Percentiles rank a stretch among this genome's conserved stretches.
phyloP scores from a whole-genome alignment of 2,797 vertebrate species.

The Melanotaenia pygmaea region DNA sequence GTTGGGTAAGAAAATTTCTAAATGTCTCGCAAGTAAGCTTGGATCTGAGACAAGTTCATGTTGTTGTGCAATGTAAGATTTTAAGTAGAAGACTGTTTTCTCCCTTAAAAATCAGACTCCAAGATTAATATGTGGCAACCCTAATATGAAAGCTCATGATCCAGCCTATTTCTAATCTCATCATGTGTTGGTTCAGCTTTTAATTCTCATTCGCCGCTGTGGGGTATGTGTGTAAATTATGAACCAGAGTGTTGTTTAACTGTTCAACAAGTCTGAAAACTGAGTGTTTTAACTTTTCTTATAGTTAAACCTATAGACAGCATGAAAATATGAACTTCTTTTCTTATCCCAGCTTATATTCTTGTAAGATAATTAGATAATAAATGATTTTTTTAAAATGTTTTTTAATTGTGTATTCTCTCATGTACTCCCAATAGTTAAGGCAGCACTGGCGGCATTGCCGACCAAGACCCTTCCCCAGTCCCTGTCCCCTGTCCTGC shows the following conservation, averaged over 20 bases:
- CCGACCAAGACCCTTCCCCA: background rate
- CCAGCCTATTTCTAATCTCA: background rate
- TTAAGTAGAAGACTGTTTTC: background rate
- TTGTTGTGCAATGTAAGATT: background rate
- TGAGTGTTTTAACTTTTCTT: background rate
- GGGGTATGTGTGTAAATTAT: background rate
- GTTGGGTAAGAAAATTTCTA: background rate
- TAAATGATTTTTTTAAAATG: background rate
- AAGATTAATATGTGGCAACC: background rate
- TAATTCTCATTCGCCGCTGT: background rate
- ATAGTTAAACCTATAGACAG: background rate
- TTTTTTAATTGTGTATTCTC: slow-evolving; percentile 2
- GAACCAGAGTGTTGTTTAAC: background rate
- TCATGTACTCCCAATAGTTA: slow-evolving; percentile 6
- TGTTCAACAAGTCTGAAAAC: background rate
- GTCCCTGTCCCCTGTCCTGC: slow-evolving; percentile 14
- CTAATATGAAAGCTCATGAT: background rate
- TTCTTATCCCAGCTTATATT: background rate
- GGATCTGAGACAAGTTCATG: background rate
- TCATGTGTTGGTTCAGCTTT: background rate
- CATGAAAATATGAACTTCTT: background rate
- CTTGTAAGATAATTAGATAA: no score
- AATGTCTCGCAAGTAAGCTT: background rate
- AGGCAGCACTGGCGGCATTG: slow-evolving; percentile 26
- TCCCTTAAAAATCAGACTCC: background rate